Conservation (phyloP, 2,113 vertebrate species). For the Eudorcas thomsonii region DNA sequence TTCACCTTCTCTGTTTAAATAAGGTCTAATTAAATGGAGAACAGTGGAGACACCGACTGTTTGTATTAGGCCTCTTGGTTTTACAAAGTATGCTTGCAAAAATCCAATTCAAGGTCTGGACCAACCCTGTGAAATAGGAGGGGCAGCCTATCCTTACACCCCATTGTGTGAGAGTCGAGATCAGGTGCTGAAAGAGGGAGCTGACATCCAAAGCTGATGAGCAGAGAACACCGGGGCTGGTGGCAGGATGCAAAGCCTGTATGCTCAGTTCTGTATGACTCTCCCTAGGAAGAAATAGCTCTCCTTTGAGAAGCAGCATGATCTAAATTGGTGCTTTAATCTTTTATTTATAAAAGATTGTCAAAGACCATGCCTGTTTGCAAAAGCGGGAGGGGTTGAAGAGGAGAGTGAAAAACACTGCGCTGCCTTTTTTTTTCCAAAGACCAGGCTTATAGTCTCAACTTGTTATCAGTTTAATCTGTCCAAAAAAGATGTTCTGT, state of each 20-base stretch:
- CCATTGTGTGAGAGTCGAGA: not conserved
- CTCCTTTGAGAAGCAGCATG: not conserved
- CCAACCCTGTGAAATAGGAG: not conserved
- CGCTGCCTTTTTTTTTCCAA: not conserved
- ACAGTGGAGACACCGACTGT: not conserved
- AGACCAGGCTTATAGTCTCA: constrained; percentile 30
- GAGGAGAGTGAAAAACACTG: not conserved
- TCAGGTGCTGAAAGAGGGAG: not conserved
- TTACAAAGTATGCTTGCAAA: not conserved
- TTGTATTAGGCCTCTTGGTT: not conserved
- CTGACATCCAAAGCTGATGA: not conserved
- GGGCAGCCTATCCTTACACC: not conserved
- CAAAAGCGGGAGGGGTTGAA: not conserved
- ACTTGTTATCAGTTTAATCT: constrained; percentile 25
- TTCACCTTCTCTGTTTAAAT: constrained; percentile 33
- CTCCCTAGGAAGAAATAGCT: not conserved
- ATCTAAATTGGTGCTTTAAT: not conserved
- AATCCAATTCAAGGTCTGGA: not conserved
- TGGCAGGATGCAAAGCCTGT: not conserved
- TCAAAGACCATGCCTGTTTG: not conserved
- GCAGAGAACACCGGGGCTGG: not conserved
- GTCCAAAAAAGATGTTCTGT: not conserved
- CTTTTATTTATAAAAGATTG: constrained; percentile 22
- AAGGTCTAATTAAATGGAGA: constrained; percentile 20
- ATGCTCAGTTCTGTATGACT: not conserved